Percentiles rank a stretch among this genome's conserved stretches.
These are phyloP conservation scores for Lethenteron camtschaticum DNA, from an alignment of 2,113 vertebrate genomes.

Conservation along the genomic window DNA sequence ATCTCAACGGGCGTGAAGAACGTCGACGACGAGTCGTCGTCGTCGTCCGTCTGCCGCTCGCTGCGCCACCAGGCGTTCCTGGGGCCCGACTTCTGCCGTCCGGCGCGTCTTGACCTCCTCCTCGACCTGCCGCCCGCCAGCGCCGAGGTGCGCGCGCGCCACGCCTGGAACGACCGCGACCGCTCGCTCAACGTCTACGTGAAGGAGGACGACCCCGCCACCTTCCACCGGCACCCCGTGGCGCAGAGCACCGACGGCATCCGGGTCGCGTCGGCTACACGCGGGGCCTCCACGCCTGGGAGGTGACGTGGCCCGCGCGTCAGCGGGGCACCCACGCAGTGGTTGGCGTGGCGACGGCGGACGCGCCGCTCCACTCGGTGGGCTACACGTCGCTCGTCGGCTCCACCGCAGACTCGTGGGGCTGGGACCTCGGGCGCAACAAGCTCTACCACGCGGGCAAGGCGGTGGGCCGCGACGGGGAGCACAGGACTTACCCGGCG, in stretches of 20 bases:
- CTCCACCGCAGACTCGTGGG: slow-evolving; percentile 83
- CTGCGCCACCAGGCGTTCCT: slow-evolving; percentile 59
- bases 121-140: slow-evolving; percentile 68
- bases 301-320: slow-evolving; percentile 90
- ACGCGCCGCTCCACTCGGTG: slow-evolving; percentile 72
- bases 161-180: slow-evolving; percentile 89
- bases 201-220: slow-evolving; percentile 82
- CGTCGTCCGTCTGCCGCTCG: slow-evolving; percentile 40
- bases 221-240: slow-evolving; percentile 91
- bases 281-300: slow-evolving; percentile 78
- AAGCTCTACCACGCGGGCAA: slow-evolving; percentile 90
- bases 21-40: slow-evolving; percentile 81
- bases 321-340: slow-evolving; percentile 83
- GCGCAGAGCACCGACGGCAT: slow-evolving; percentile 94
- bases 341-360: slow-evolving; percentile 62
- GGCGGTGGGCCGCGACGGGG: slow-evolving; percentile 30
- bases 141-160: slow-evolving; percentile 42
- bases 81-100: slow-evolving; percentile 65
- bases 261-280: slow-evolving; percentile 68
- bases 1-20: slow-evolving; percentile 92
- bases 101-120: slow-evolving; percentile 65
- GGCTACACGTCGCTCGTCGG: slow-evolving; percentile 83
- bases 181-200: slow-evolving; percentile 90
- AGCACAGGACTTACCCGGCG: slow-evolving; percentile 63
- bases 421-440: slow-evolving; percentile 91